Base-by-base conservation (phyloP, 2,888 invertebrate genomes). In the Mycalesis mineus region DNA sequence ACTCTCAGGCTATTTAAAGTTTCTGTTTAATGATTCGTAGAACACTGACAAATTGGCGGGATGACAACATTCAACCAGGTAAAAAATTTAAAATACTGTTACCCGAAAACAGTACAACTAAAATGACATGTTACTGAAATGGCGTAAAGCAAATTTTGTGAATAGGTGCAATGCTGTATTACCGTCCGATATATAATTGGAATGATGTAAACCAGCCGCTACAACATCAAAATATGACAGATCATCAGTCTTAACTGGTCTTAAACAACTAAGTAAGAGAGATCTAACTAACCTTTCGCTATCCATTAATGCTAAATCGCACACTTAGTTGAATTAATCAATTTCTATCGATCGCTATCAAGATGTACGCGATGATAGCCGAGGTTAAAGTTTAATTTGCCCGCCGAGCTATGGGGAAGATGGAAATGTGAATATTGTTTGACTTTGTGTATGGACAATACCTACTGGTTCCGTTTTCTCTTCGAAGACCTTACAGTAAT, bases 281-380 rank as follows among this genome's bases (percentile, higher is more conserved):
- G 52, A 52, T 52, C 42, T 42, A n/a, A 42, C 13, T 33, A 36
- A 33, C 31, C 52, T 53, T 42, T 53, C 42, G 42, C 52, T 44
- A 44, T 53, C 52, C 52, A 53, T 53, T 53, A 53, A 33, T 53
- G 52, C 42, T 44, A 44, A 42, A 44, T 33, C 42, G 42, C 33
- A 53, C 52, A 53, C 52, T 53, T 44, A 36, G 52, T 36, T 42
- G 41, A 53, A 53, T 53, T 53, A 53, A 53, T 53, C 52, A 53
- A 53, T 53, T 53, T 36, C 42, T 22, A n/a, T 15, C 33, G 52
- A 53, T 53, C n/a, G 17, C 52, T 53, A 53, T 53, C 52, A 36
- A 53, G 42, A 53, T 53, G 29, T 53, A 33, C 22, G 44, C 52
- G 52, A 53, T 53, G 52, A 53, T 53, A 53, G 42, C 52, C 44